These are phyloP conservation scores for Choloepus hoffmanni DNA, from an alignment of 2,113 vertebrate species.

Conservation along the genomic window DNA sequence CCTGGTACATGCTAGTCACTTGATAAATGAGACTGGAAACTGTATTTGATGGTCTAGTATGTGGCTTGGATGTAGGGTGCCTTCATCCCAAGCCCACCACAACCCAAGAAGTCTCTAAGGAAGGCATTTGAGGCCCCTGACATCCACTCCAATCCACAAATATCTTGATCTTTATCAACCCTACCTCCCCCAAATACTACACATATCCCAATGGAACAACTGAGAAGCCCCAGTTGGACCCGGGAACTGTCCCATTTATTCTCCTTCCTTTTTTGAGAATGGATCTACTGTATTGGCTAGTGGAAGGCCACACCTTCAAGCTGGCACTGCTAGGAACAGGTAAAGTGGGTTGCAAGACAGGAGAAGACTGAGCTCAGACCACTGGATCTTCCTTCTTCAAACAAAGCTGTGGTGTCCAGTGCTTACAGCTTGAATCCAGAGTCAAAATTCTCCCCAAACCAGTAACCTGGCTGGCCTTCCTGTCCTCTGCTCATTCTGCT, in stretches of 20 bases:
- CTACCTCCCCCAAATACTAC: neutral
- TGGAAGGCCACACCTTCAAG: neutral
- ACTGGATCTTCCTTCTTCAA: neutral
- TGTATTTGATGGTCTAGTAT: neutral
- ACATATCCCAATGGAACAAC: neutral
- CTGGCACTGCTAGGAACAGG: neutral
- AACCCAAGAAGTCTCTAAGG: neutral
- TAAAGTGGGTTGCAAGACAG: neutral
- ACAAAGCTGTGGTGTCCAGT: neutral
- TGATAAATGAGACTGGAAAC: neutral
- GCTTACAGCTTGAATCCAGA: conserved; percentile 14
- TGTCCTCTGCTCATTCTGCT: neutral
- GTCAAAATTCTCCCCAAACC: conserved; percentile 21
- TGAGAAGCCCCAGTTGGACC: neutral
- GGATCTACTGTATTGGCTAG: neutral
- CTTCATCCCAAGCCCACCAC: neutral
- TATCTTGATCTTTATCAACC: neutral
- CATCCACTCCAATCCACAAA: neutral
- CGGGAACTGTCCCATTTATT: neutral
- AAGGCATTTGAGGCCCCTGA: neutral
- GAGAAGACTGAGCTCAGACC: neutral
- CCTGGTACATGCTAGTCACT: neutral
- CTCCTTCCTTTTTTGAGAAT: neutral
- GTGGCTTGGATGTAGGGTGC: neutral
- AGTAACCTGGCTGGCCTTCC: neutral